phyloP scores from a whole-genome alignment of 2,797 vertebrate genomes.

The Holocentrus rufus region DNA sequence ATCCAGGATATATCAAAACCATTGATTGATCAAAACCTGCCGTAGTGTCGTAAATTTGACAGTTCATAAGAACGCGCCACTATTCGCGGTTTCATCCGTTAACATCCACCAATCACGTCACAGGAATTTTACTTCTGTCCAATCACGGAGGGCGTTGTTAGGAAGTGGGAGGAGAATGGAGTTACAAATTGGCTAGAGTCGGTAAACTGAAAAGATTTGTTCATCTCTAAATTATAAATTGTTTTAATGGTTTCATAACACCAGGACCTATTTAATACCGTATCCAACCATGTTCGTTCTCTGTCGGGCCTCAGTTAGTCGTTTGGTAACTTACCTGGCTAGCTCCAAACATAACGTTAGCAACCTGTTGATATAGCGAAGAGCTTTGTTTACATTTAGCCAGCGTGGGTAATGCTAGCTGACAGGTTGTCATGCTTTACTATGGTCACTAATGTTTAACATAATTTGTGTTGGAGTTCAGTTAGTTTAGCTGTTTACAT shows the following conservation, averaged over 20 bases:
- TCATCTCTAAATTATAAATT: neutral
- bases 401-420: constrained; percentile 21
- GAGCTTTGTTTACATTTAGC: constrained; percentile 68
- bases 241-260: neutral
- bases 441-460: neutral
- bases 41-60: neutral
- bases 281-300: accelerated
- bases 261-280: neutral
- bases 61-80: constrained; percentile 54
- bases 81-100: constrained; percentile 51
- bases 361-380: constrained; percentile 68
- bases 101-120: constrained; percentile 59
- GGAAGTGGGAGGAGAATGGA: constrained; percentile 34
- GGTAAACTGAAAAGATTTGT: neutral
- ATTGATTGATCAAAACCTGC: no score
- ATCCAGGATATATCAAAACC: no score
- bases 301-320: neutral
- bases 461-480: neutral
- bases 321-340: neutral
- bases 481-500: neutral
- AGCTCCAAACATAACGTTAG: constrained; percentile 17
- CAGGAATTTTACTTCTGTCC: constrained; percentile 37
- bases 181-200: constrained; percentile 49
- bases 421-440: neutral
- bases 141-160: constrained; percentile 68